Percentiles rank a stretch among this genome's conserved stretches.
Conservation (phyloP, 1,140 invertebrate species). For the Aphis craccivora region DNA sequence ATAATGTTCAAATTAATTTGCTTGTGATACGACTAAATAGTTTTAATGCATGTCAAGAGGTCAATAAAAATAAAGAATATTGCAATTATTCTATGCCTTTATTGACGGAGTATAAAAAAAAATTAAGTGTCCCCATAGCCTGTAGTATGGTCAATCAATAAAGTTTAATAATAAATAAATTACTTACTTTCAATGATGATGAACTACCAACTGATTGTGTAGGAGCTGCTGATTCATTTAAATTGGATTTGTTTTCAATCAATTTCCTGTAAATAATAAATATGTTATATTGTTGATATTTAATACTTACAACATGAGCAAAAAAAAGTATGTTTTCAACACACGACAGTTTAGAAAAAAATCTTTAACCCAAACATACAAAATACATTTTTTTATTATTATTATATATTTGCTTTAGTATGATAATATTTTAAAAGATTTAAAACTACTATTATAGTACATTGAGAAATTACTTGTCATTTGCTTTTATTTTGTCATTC, state of each 20-base stretch:
- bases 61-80: not conserved
- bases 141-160: not conserved
- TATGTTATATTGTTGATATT: not conserved
- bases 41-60: not conserved
- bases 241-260: not conserved
- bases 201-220: not conserved
- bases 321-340: not conserved
- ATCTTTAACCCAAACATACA: not conserved
- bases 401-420: not conserved
- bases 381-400: too few relatives aligned
- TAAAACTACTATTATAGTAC: conserved; percentile 11
- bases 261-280: conserved; percentile 16
- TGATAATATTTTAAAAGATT: not conserved
- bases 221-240: conserved; percentile 9
- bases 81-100: not conserved
- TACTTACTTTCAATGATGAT: conserved; percentile 38
- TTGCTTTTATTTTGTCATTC: conserved; percentile 10
- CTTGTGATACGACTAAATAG: not conserved
- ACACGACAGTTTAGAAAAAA: not conserved
- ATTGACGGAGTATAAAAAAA: not conserved
- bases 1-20: not conserved
- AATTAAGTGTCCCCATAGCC: not conserved
- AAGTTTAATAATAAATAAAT: not conserved
- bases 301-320: not conserved
- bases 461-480: conserved; percentile 14